Percentiles rank a stretch among this genome's conserved stretches.
Conservation (phyloP, 2,888 invertebrate species). For the Dusona sp. region DNA sequence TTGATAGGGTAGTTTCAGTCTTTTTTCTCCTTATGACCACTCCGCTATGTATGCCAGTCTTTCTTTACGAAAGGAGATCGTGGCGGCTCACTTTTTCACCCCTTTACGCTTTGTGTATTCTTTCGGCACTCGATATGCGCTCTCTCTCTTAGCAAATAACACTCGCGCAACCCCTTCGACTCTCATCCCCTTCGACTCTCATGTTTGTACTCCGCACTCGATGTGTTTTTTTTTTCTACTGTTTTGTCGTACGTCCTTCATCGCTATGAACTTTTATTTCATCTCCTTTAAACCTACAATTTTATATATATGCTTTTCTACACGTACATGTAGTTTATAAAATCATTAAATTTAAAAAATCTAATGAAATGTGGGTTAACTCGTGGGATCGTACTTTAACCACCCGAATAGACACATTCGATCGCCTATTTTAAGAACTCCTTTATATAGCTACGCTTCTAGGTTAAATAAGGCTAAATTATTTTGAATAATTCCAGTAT, state of each 20-base stretch:
- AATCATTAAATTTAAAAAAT: neutral
- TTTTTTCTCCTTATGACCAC: conserved; percentile 20
- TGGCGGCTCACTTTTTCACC: conserved; percentile 18
- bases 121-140: conserved; percentile 17
- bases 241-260: conserved; percentile 17
- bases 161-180: conserved; percentile 37
- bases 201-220: conserved; percentile 26
- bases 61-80: conserved; percentile 2
- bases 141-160: conserved; percentile 25
- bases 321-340: neutral
- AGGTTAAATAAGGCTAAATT: neutral
- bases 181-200: conserved; percentile 24
- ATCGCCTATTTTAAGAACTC: neutral
- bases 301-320: neutral
- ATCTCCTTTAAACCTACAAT: conserved; percentile 2
- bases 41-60: neutral
- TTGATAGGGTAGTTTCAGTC: conserved; percentile 1
- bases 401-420: neutral
- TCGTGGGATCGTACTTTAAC: neutral
- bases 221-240: conserved; percentile 14
- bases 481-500: neutral
- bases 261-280: conserved; percentile 8
- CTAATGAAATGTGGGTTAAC: neutral
- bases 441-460: neutral
- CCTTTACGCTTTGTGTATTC: conserved; percentile 7